Conservation (phyloP, 2,113 vertebrate genomes). For the Hippocampus barbouri region DNA sequence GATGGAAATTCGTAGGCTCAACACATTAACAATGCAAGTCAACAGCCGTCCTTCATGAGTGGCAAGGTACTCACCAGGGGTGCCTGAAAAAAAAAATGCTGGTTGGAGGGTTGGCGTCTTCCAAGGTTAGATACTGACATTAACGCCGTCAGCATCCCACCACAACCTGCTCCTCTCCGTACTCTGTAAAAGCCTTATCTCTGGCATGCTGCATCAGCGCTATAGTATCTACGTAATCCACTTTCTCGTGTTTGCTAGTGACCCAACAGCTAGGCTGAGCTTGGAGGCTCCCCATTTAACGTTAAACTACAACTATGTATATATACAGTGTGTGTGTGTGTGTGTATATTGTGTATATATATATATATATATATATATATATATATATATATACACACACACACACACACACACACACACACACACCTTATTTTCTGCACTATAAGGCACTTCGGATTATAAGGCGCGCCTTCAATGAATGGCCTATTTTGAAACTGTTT, state of each 20-base stretch:
- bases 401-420: too few relatives aligned
- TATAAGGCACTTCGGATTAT: too few relatives aligned
- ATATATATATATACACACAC: too few relatives aligned
- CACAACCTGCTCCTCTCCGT: neutral
- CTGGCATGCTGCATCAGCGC: constrained; percentile 59
- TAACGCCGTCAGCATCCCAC: constrained; percentile 29
- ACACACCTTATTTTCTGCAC: too few relatives aligned
- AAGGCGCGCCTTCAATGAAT: too few relatives aligned
- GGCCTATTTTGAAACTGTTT: too few relatives aligned
- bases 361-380: neutral
- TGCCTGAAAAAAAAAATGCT: constrained; percentile 28
- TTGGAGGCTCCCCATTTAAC: too few relatives aligned
- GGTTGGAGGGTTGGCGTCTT: constrained; percentile 28
- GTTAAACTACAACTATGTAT: too few relatives aligned
- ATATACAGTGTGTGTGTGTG: too few relatives aligned
- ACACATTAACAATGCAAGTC: neutral
- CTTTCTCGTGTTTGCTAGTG: constrained; percentile 41
- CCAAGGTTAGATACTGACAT: constrained; percentile 61
- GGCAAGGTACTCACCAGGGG: constrained; percentile 29
- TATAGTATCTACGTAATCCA: constrained; percentile 55
- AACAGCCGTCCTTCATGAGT: neutral
- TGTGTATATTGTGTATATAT: neutral
- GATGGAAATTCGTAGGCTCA: too few relatives aligned
- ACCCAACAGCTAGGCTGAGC: constrained; percentile 4
- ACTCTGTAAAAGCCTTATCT: constrained; percentile 34